phyloP scores from a whole-genome alignment of 2,113 vertebrate genomes.

The Alces alces region DNA sequence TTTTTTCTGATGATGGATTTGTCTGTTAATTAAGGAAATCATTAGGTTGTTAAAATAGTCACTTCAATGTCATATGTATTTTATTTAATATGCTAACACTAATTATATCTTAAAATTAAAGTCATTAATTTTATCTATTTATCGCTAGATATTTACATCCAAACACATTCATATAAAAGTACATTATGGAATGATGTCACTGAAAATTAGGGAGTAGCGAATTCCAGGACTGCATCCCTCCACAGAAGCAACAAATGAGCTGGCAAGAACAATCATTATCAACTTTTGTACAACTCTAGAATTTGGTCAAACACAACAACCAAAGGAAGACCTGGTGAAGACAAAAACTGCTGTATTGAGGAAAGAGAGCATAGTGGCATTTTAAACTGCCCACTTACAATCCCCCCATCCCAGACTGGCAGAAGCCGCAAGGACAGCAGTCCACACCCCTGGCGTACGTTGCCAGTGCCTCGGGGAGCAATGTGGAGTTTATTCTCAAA shows the following conservation, averaged over 20 bases:
- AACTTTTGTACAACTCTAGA: neutral
- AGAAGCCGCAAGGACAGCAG: neutral
- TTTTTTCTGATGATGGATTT: neutral
- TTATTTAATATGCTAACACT: neutral
- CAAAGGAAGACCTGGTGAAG: neutral
- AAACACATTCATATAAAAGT: neutral
- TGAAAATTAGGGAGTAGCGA: neutral
- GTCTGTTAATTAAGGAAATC: neutral
- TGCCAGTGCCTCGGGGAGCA: neutral
- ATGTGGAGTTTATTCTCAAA: neutral
- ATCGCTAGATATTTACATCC: neutral
- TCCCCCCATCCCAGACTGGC: neutral
- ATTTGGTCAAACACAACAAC: neutral
- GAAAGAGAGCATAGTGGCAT: neutral
- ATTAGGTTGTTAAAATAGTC: neutral
- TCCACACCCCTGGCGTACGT: neutral
- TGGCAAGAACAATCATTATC: neutral
- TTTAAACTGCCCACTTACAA: neutral
- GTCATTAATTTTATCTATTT: neutral
- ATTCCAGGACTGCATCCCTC: neutral
- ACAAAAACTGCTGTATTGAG: neutral
- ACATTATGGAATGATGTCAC: neutral
- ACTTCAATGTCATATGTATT: neutral
- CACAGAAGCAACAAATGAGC: neutral
- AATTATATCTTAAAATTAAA: neutral